A percentile compares a stretch with the other conserved stretches of the same genome.
Evolutionary conservation across 2,888 invertebrate species (phyloP).

Genomic region (Epiblema foenella): DNA sequence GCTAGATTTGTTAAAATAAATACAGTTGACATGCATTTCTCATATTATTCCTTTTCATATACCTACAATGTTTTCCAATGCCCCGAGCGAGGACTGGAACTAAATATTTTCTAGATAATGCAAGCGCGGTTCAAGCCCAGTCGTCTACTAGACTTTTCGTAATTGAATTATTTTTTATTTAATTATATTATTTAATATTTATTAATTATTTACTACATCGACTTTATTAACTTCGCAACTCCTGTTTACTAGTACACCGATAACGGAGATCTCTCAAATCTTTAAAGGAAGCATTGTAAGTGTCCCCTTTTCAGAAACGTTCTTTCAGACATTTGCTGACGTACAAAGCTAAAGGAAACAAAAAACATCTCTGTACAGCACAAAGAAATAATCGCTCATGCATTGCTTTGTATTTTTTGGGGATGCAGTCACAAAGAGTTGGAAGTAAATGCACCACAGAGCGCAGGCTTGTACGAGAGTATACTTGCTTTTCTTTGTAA

Average conservation of each 20-base stretch:
- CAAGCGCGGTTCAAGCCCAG: too few relatives aligned
- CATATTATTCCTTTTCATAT: too few relatives aligned
- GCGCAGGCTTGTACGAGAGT: not conserved
- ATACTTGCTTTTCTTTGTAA: not conserved
- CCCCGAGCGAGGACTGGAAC: too few relatives aligned
- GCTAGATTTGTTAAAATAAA: too few relatives aligned
- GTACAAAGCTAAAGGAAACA: slow-evolving; percentile 30
- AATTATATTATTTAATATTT: too few relatives aligned
- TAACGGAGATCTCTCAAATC: not conserved
- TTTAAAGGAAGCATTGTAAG: slow-evolving; percentile 26
- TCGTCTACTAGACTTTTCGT: too few relatives aligned
- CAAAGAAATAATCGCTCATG: slow-evolving; percentile 21
- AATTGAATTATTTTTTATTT: too few relatives aligned
- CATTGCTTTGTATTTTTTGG: slow-evolving; percentile 32
- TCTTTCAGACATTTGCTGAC: slow-evolving; percentile 29
- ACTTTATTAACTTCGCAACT: not conserved
- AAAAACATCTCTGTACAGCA: slow-evolving; percentile 25
- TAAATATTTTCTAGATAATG: too few relatives aligned
- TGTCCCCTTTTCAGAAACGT: slow-evolving; percentile 25
- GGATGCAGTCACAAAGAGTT: slow-evolving; percentile 6
- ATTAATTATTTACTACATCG: too few relatives aligned
- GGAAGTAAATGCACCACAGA: slow-evolving; percentile 13
- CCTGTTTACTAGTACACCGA: slow-evolving; percentile 1
- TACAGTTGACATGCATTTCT: too few relatives aligned
- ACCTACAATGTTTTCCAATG: too few relatives aligned